Evolutionary conservation across 2,113 vertebrate genomes (phyloP).

Genomic region (Ginglymostoma cirratum): DNA sequence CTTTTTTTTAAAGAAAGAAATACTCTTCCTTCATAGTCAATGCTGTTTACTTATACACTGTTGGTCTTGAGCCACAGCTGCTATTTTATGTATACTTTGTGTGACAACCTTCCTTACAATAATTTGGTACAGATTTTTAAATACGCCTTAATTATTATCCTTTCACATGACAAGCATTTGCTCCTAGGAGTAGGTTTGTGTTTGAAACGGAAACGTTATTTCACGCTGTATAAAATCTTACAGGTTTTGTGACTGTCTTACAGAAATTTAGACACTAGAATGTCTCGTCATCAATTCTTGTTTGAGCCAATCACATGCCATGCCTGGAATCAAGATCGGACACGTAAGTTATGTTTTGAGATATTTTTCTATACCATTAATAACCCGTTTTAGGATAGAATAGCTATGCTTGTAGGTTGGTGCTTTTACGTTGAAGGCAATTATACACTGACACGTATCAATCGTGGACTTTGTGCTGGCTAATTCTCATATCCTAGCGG

Average conservation of each 20-base stretch:
- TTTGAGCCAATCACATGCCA: conserved; percentile 98
- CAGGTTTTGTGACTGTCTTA: conserved; percentile 36
- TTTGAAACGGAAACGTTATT: neutral
- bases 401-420: neutral
- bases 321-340: conserved; percentile 94
- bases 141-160: neutral
- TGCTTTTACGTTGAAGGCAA: neutral
- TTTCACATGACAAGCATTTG: neutral
- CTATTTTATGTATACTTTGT: neutral
- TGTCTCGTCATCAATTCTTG: conserved; percentile 97
- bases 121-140: neutral
- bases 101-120: neutral
- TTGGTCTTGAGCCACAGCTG: neutral
- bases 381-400: neutral
- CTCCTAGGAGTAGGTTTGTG: neutral
- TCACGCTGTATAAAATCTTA: neutral
- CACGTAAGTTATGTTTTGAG: conserved; percentile 65
- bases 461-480: neutral
- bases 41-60: neutral
- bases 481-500: neutral
- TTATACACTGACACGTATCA: neutral
- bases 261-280: conserved; percentile 56
- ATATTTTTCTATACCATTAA: neutral
- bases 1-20: neutral
- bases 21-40: neutral